A percentile compares a stretch with the other conserved stretches of the same genome.
Conservation (phyloP, 1,140 invertebrate genomes). For the Ceratina calcarata region DNA sequence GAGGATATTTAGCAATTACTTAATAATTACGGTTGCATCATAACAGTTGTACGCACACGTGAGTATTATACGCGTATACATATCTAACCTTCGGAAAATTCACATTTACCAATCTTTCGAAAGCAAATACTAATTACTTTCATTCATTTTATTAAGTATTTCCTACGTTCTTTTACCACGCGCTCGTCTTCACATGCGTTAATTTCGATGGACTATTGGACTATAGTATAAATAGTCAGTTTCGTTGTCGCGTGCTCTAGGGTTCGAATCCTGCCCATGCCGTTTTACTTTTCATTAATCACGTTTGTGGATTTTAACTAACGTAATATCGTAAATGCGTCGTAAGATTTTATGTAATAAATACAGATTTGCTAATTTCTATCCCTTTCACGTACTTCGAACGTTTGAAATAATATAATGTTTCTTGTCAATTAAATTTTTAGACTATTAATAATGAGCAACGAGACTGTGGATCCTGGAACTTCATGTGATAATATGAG, state of each 20-base stretch:
- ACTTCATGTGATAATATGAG: slow-evolving; percentile 1
- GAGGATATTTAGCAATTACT: neutral
- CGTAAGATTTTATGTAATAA: neutral
- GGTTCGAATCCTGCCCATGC: slow-evolving; percentile 13
- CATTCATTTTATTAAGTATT: neutral
- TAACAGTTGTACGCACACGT: neutral
- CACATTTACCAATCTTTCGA: no score
- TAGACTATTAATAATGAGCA: slow-evolving; percentile 39
- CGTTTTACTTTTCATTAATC: slow-evolving; percentile 11
- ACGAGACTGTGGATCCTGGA: neutral
- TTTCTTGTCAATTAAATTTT: neutral
- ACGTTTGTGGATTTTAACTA: neutral
- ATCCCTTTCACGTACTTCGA: neutral
- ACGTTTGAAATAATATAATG: neutral
- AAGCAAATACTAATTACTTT: neutral
- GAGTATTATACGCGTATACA: neutral
- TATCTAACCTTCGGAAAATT: slow-evolving; percentile 24
- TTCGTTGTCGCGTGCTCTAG: neutral
- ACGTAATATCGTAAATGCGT: neutral
- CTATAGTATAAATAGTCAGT: neutral
- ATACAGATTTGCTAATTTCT: no score
- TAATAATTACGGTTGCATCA: neutral
- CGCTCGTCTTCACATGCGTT: neutral
- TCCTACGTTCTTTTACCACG: no score
- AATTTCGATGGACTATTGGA: neutral